Evolutionary conservation across 1,140 invertebrate genomes (phyloP), one percentile per base, ranked within the genome.

Genomic region (Hydropsyche tenuis): DNA sequence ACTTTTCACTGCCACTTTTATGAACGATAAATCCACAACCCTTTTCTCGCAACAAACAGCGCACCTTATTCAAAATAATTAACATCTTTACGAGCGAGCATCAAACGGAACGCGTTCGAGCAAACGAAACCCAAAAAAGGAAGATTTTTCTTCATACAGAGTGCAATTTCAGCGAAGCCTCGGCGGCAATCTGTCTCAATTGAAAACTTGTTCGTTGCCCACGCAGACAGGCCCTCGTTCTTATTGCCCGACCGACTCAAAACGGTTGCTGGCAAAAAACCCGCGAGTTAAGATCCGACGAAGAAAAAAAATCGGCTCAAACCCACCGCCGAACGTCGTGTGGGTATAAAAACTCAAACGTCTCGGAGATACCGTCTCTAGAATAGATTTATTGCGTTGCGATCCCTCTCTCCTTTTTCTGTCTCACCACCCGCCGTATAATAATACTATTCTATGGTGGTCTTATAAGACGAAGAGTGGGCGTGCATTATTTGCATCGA

Each of bases 191-290:
- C 56, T 60, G 56, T 60, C 56, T 60, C 56, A 60, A 60, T 60
- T 60, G 56, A 60, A 60, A 60, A 60, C 20, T 60, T 60, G 56
- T 60, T 60, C 56, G 56, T 60, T 27, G 56, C 56, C 56, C 20
- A 60, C 56, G 23, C 56, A 60, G 56, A 60, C 56, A 60, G 23
- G 20, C 56, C 23, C 23, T 20, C 11, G 22, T 23, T 60, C 56
- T 60, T 60, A 60, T 60, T 60, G 56, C 23, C n/a, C 18, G 20
- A 60, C 56, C 20, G 23, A 60, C 20, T 48, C 45, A 48, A 16
- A 48, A 16, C 12, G 45, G 16, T 14, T 48, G 3, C 16, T 48
- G 14, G 16, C 12, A 16, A 16, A 48, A 48, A 48, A 9, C 30
- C 30, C 30, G 30, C 3, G 3, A 9, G 30, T 37, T 37, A 9